Base-by-base conservation (phyloP, 2,797 vertebrate species). In the Argentina silus region DNA sequence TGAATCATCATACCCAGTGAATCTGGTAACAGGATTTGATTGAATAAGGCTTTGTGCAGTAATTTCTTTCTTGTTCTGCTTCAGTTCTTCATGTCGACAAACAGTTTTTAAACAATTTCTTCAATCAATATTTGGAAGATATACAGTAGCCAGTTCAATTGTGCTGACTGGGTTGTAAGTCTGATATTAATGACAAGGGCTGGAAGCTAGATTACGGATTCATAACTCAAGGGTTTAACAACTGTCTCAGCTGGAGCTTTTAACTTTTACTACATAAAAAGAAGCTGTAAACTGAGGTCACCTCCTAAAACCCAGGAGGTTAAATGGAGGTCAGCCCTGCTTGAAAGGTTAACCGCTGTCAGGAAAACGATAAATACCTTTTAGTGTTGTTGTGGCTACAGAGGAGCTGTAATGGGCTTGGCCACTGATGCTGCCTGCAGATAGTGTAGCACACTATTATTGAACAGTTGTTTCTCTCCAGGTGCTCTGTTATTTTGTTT, bases 341-440 rank as follows among this genome's bases (percentile, higher is more conserved):
- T 7, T 36, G 44, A 11, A 36, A 78, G 70, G 72, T 73, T 76
- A 74, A 72, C 61, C 27, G 70, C 55, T 57, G 48, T 36, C 14
- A 68, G 61, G 64, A 44, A 36, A 19, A 59, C 69, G 73, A 53
- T 21, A 60, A 45, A 64, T 43, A 0, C 44, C 62, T 48, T 70
- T 71, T 47, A 62, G 27, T 62, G 60, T 9, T 62, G 60, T 9
- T 44, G 60, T n/a, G 14, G 2, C 15, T 62, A 43, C 69, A 0
- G 4, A 44, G 43, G 2, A n/a, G 47, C 45, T 43, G n/a, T n/a
- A 48, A 42, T 17, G 19, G 21, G 45, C 2, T 6, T 5, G 3
- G 9, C 12, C 7, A 74, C 71, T 77, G 61, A 85, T 70, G 68
- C 12, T 9, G 36, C 7, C 36, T 62, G 12, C 60, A 43, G 60